A percentile compares a stretch with the other conserved stretches of the same genome.
These are phyloP conservation scores for Pterocles burchelli DNA, from an alignment of 2,113 vertebrate species.

Conservation along the genomic window DNA sequence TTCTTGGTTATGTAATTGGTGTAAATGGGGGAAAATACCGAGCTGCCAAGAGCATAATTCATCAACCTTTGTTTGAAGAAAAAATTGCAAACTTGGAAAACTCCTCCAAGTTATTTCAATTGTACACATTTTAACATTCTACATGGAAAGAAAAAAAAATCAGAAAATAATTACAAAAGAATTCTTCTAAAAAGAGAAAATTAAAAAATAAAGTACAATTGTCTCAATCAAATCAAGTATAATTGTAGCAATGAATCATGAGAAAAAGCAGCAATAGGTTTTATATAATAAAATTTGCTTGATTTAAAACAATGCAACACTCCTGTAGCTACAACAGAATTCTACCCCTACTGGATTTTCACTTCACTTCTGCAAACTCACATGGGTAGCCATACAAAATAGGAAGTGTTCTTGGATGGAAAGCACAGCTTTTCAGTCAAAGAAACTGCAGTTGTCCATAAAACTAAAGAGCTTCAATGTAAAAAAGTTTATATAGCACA, in stretches of 20 bases:
- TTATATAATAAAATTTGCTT: not conserved
- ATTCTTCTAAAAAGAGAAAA: not conserved
- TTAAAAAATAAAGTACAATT: not conserved
- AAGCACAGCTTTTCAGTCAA: not conserved
- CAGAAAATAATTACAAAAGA: not conserved
- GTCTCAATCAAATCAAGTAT: not conserved
- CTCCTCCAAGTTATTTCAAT: not conserved
- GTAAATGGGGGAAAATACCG: not conserved
- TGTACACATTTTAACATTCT: not conserved
- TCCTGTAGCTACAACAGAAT: not conserved
- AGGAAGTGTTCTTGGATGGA: not conserved
- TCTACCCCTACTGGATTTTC: not conserved
- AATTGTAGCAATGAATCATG: not conserved
- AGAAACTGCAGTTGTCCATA: not conserved
- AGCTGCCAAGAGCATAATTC: not conserved
- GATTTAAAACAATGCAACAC: not conserved
- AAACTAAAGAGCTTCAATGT: not conserved
- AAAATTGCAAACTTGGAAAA: not conserved
- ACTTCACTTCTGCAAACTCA: not conserved
- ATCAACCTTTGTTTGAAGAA: not conserved
- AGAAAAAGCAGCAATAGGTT: not conserved
- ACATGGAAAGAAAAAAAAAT: too few species aligned
- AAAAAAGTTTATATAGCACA: not conserved
- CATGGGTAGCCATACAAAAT: not conserved
- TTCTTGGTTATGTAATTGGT: not conserved